Base-by-base conservation (phyloP, 2,888 invertebrate genomes). In the Orchesellides sinensis region DNA sequence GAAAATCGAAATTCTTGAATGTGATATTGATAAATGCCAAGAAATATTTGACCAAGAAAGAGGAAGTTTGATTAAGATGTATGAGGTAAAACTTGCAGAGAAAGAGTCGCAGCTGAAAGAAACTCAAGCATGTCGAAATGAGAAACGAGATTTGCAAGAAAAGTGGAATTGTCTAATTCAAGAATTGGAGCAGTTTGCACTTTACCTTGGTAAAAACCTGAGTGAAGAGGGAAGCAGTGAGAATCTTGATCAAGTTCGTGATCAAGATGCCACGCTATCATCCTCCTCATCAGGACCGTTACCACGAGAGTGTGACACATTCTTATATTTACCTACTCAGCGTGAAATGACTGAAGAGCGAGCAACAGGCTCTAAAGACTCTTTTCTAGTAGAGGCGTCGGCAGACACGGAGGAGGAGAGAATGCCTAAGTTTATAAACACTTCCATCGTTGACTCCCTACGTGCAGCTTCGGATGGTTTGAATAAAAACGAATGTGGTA, bases 61-160 rank as follows among this genome's bases (percentile, higher is more conserved):
- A 47, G 77, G 47, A n/a, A 77, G 79, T 70, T 56, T 87, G 68
- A 83, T 85, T 19, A 75, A 86, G 69, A 83, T 83, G 70, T 86
- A 85, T 63, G 86, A 84, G 69, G 45, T 88, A 0, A 89, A 91
- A 66, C 90, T 93, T 19, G 92, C 91, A 83, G 91, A 91, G 85
- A 92, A 92, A 90, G 92, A 93, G 74, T 89, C 88, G 66, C 90
- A 90, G 87, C 88, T 91, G 72, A 91, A 91, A 89, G 87, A 87
- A 6, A 92, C 83, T 68, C 88, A 87, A 69, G 83, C 83, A 29
- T 85, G 86, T 63, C 78, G 87, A 23, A 75, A 82, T 27, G 87
- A 88, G 65, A 74, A 84, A 21, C 54, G 75, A 19, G 56, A 77
- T 52, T 73, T 88, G 21, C 84, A 87, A 68, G 84, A 87, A 32